Evolutionary conservation across 2,113 vertebrate species (phyloP).

Genomic region (Urocitellus parryii): DNA sequence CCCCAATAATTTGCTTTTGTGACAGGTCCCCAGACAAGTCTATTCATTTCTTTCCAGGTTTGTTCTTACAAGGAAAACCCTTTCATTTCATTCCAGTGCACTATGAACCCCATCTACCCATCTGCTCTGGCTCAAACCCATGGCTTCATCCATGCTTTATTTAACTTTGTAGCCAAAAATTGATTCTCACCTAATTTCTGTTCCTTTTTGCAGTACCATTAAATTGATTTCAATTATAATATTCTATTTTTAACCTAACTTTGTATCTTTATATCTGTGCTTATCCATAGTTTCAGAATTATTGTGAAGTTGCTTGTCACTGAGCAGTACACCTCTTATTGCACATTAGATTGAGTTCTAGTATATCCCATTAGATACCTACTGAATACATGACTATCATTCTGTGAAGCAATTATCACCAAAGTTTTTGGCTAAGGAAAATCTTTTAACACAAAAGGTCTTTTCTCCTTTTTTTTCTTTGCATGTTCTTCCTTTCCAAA

Average conservation of each 20-base stretch:
- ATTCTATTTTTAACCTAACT: slow-evolving; percentile 11
- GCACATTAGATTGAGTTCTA: slow-evolving; percentile 31
- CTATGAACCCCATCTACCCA: background rate
- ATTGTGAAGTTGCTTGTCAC: background rate
- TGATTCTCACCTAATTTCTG: background rate
- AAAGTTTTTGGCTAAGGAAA: background rate
- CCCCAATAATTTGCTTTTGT: background rate
- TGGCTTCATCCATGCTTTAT: background rate
- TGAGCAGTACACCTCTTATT: background rate
- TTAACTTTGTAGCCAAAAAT: background rate
- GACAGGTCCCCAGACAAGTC: background rate
- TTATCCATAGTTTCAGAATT: background rate
- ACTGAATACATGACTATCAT: background rate
- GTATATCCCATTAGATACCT: background rate
- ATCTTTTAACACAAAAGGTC: background rate
- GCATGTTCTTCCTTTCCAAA: background rate
- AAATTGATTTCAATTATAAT: background rate
- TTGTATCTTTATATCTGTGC: background rate
- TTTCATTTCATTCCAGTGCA: background rate
- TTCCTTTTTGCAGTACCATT: background rate
- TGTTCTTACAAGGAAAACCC: background rate
- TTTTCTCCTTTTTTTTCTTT: background rate
- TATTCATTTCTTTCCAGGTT: background rate
- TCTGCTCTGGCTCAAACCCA: background rate
- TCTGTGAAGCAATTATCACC: background rate